phyloP scores from a whole-genome alignment of 2,888 invertebrate species.

The Holacanthella duospinosa region DNA sequence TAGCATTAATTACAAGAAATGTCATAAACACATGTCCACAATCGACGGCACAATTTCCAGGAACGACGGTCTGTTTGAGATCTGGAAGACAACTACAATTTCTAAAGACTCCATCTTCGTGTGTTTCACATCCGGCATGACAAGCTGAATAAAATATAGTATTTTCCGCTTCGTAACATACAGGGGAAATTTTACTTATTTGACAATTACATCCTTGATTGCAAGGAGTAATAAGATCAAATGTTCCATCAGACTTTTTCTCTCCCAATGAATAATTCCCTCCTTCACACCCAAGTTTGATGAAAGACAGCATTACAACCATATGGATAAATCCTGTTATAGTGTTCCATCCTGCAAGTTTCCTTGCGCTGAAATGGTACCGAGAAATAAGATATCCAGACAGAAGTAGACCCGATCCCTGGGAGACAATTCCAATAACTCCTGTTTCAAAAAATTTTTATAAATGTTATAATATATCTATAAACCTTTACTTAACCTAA shows the following conservation, averaged over 20 bases:
- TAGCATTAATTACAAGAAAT: slow-evolving; percentile 38
- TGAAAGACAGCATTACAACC: slow-evolving; percentile 44
- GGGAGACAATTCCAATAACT: slow-evolving; percentile 47
- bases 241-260: slow-evolving; percentile 12
- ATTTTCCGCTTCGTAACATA: slow-evolving; percentile 50
- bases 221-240: slow-evolving; percentile 47
- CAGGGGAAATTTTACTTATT: slow-evolving; percentile 51
- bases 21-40: slow-evolving; percentile 35
- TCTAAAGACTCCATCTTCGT: neutral
- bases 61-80: neutral
- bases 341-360: slow-evolving; percentile 49
- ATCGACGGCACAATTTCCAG: slow-evolving; percentile 16
- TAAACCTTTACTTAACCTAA: too few species aligned
- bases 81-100: neutral
- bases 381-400: slow-evolving; percentile 53
- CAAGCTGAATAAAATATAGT: slow-evolving; percentile 60
- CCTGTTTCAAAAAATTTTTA: slow-evolving; percentile 22
- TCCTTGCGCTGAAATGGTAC: slow-evolving; percentile 48
- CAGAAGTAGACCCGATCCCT: slow-evolving; percentile 51
- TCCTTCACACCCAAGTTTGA: slow-evolving; percentile 34
- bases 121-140: slow-evolving; percentile 55
- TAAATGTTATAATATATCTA: too few species aligned
- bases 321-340: slow-evolving; percentile 51
- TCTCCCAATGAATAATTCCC: slow-evolving; percentile 23
- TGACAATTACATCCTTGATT: slow-evolving; percentile 53